A percentile compares a stretch with the other conserved stretches of the same genome.
Conservation (phyloP, 2,888 invertebrate genomes). For the Ennomos fuscantarius region DNA sequence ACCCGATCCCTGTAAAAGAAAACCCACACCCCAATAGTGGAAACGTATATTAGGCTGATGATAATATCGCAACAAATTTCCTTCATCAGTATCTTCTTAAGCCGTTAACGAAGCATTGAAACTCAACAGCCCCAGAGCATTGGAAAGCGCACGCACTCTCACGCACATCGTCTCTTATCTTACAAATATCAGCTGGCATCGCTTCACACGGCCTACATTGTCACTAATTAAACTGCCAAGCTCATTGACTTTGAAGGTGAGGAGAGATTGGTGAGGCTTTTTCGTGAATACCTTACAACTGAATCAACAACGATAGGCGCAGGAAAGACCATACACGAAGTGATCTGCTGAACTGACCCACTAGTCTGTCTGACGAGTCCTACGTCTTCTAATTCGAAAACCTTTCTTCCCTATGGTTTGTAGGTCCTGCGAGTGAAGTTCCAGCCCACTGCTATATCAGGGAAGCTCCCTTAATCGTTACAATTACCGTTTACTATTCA, state of each 20-base stretch:
- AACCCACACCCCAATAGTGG: too few relatives aligned
- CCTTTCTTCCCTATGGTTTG: too few relatives aligned
- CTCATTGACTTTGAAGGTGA: constrained; percentile 33
- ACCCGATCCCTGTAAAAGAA: too few relatives aligned
- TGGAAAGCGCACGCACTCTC: constrained; percentile 41
- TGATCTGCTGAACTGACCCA: too few relatives aligned
- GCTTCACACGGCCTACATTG: constrained; percentile 41
- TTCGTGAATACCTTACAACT: constrained; percentile 13
- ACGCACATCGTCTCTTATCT: constrained; percentile 33
- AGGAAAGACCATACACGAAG: too few relatives aligned
- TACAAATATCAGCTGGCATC: constrained; percentile 27
- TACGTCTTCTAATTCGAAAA: too few relatives aligned
- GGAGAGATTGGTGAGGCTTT: neutral
- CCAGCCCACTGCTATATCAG: too few relatives aligned
- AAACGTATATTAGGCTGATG: too few relatives aligned
- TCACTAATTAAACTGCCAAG: constrained; percentile 41
- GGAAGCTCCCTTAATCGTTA: too few relatives aligned
- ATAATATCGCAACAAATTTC: neutral
- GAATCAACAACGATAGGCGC: neutral
- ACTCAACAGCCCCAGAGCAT: constrained; percentile 29
- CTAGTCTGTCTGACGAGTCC: too few relatives aligned
- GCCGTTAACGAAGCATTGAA: constrained; percentile 19
- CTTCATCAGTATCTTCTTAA: neutral
- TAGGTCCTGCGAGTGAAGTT: too few relatives aligned
- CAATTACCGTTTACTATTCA: too few relatives aligned